These are phyloP conservation scores for Cossypha heuglini DNA, from an alignment of 2,797 vertebrate species.

Conservation along the genomic window DNA sequence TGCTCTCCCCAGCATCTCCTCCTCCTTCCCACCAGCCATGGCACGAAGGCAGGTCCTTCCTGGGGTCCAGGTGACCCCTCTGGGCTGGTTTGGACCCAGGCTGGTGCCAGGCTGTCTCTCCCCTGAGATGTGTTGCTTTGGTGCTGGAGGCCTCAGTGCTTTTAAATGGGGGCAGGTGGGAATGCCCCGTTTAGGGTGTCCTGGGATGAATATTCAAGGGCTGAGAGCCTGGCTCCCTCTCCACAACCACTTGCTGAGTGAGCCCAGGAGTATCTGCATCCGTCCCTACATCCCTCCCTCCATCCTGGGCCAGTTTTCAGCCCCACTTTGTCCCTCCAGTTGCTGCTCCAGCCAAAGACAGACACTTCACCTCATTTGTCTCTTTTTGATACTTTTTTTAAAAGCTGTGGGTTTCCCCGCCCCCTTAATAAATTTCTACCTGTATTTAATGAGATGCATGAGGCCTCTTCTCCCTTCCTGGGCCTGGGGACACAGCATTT, in stretches of 20 bases:
- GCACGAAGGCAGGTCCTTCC: constrained; percentile 1
- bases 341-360: constrained; percentile 32
- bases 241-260: background rate
- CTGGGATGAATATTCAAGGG: background rate
- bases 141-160: background rate
- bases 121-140: background rate
- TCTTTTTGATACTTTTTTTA: constrained; percentile 59
- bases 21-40: background rate
- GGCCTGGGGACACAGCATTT: accelerated
- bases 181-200: background rate
- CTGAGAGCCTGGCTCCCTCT: background rate
- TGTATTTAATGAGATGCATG: constrained; percentile 10
- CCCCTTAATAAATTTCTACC: constrained; percentile 44
- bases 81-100: background rate
- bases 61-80: background rate
- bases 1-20: background rate
- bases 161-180: background rate
- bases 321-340: background rate
- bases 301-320: background rate
- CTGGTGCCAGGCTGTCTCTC: background rate
- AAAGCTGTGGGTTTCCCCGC: background rate
- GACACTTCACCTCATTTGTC: background rate
- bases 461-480: background rate
- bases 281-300: background rate
- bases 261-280: background rate